Evolutionary conservation across 2,888 invertebrate genomes (phyloP).

Genomic region (Hololepta plana): DNA sequence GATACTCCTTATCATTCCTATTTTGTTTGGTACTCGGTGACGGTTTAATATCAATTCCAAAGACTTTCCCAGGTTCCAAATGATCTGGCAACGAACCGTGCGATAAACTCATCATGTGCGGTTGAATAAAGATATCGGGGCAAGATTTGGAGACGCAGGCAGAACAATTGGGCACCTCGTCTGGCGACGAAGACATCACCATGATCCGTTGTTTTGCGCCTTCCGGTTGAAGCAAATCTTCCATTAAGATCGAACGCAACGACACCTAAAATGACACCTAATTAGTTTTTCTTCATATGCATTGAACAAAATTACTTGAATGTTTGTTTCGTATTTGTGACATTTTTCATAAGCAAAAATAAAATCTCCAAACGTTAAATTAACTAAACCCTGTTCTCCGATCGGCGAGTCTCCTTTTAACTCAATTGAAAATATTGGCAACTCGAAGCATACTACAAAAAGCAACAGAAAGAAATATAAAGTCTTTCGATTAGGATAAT

Average conservation of each 20-base stretch:
- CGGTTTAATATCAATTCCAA: constrained; percentile 5
- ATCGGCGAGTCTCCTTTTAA: constrained; percentile 49
- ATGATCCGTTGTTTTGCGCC: constrained; percentile 69
- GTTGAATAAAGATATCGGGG: constrained; percentile 42
- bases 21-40: not conserved
- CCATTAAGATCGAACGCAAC: constrained; percentile 73
- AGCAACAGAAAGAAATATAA: constrained; percentile 4
- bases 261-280: constrained; percentile 36
- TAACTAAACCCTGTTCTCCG: constrained; percentile 64
- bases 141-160: constrained; percentile 62
- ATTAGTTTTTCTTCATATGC: not conserved
- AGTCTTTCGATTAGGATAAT: not conserved
- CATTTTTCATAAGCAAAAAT: constrained; percentile 52
- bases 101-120: constrained; percentile 14
- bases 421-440: constrained; percentile 58
- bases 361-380: constrained; percentile 71
- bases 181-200: constrained; percentile 50
- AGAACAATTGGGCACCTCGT: constrained; percentile 23
- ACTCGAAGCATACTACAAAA: constrained; percentile 44
- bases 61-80: constrained; percentile 31
- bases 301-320: constrained; percentile 32
- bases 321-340: constrained; percentile 48
- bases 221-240: constrained; percentile 65
- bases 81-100: constrained; percentile 40
- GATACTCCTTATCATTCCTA: constrained; percentile 18